Percentiles rank a stretch among this genome's conserved stretches.
Evolutionary conservation across 2,113 vertebrate species (phyloP).

Genomic region (Clupea harengus): DNA sequence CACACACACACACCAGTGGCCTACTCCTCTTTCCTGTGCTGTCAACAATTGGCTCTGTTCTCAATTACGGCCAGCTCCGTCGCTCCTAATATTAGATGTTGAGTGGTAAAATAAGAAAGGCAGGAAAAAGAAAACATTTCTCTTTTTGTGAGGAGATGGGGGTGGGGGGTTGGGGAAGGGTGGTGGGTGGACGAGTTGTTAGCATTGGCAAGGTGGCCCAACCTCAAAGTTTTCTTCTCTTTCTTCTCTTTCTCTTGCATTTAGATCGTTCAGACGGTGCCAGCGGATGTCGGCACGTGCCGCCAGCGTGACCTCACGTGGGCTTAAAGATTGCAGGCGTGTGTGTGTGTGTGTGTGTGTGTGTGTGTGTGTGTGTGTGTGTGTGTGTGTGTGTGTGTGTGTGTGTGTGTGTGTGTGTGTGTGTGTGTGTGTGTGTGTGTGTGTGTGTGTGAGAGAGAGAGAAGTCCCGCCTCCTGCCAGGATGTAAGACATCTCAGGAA

Average conservation of each 20-base stretch:
- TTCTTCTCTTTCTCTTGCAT: neutral
- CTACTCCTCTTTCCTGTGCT: constrained; percentile 26
- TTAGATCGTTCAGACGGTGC: neutral
- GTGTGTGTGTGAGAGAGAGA: neutral
- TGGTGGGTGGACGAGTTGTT: neutral
- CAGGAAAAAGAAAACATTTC: constrained; percentile 20
- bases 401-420: constrained; percentile 20
- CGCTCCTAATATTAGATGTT: constrained; percentile 32
- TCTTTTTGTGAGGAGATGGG: neutral
- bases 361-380: constrained; percentile 1
- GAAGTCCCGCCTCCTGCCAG: constrained; percentile 22
- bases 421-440: neutral
- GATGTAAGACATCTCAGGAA: neutral
- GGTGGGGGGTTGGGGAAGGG: neutral
- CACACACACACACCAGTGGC: neutral
- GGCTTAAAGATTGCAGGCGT: constrained; percentile 15
- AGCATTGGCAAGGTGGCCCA: neutral
- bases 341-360: constrained; percentile 22
- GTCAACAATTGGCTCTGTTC: constrained; percentile 33
- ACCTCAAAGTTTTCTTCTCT: neutral
- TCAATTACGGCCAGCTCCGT: constrained; percentile 25
- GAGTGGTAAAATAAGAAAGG: constrained; percentile 17
- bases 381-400: neutral
- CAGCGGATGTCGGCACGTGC: constrained; percentile 28
- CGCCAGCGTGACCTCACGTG: constrained; percentile 31